Percentiles rank a stretch among this genome's conserved stretches.
phyloP scores from a whole-genome alignment of 2,888 invertebrate genomes.

The Sesia apiformis region DNA sequence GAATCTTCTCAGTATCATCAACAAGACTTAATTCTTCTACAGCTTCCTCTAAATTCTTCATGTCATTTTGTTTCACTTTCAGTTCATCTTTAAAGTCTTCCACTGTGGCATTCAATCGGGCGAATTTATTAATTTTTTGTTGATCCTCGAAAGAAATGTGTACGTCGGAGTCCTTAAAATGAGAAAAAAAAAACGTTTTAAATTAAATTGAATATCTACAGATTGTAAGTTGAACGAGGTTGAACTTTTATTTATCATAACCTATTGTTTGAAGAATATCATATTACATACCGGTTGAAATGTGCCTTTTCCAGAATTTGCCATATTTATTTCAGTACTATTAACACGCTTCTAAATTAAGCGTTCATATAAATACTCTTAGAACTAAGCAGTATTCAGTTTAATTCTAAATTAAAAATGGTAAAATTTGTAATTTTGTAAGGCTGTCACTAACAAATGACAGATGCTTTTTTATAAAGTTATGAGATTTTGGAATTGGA shows the following conservation, averaged over 20 bases:
- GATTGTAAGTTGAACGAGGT: conserved; percentile 2
- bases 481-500: too few relatives aligned
- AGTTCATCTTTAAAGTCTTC: conserved; percentile 93
- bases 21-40: conserved; percentile 87
- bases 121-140: conserved; percentile 97
- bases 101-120: conserved; percentile 92
- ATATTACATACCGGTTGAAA: conserved; percentile 79
- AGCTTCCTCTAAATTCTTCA: conserved; percentile 95
- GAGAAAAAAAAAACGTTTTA: conserved; percentile 5
- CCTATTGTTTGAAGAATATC: too few relatives aligned
- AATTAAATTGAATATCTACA: conserved; percentile 10
- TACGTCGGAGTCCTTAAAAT: conserved; percentile 86
- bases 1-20: conserved; percentile 84
- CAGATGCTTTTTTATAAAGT: too few relatives aligned
- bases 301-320: conserved; percentile 75
- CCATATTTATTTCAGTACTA: conserved; percentile 23
- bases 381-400: too few relatives aligned
- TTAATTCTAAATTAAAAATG: too few relatives aligned
- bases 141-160: conserved; percentile 98
- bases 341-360: too few relatives aligned
- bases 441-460: too few relatives aligned
- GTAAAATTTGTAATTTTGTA: too few relatives aligned
- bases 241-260: too few relatives aligned
- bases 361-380: too few relatives aligned
- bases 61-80: conserved; percentile 88